These are phyloP conservation scores for Trichechus manatus DNA, from an alignment of 2,113 vertebrate species.

Conservation along the genomic window DNA sequence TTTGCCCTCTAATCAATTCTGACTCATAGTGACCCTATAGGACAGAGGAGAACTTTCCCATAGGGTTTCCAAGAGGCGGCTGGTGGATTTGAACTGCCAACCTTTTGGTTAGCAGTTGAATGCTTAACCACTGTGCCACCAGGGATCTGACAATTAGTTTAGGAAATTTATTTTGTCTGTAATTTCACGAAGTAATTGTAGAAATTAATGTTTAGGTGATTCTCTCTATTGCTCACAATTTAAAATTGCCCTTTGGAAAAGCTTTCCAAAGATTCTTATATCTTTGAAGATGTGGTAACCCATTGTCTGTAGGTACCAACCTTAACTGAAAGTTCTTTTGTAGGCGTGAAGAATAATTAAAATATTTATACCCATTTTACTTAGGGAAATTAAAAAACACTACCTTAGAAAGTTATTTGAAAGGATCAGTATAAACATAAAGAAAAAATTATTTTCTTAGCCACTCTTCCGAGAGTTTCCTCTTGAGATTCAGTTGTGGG, in stretches of 20 bases:
- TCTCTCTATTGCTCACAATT: background rate
- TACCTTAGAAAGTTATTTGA: background rate
- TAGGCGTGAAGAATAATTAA: background rate
- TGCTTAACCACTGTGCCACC: too few species aligned
- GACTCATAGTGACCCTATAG: too few species aligned
- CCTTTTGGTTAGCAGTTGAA: too few species aligned
- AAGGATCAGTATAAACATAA: background rate
- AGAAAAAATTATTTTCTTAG: slow-evolving; percentile 3
- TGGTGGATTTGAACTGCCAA: too few species aligned
- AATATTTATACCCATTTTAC: background rate
- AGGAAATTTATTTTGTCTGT: background rate
- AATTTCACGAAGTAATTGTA: background rate
- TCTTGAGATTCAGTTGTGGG: background rate
- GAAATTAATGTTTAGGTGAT: background rate
- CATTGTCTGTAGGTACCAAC: background rate
- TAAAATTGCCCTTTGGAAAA: background rate
- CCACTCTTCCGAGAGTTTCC: background rate
- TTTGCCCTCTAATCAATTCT: too few species aligned
- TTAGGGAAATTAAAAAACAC: background rate
- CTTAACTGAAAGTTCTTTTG: background rate
- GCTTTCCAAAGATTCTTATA: background rate
- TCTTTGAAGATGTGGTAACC: background rate
- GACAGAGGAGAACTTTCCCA: too few species aligned
- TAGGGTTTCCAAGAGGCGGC: too few species aligned
- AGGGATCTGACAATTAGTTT: background rate